These are phyloP conservation scores for Phoenicopterus ruber DNA, from an alignment of 2,113 vertebrate genomes.

Conservation along the genomic window DNA sequence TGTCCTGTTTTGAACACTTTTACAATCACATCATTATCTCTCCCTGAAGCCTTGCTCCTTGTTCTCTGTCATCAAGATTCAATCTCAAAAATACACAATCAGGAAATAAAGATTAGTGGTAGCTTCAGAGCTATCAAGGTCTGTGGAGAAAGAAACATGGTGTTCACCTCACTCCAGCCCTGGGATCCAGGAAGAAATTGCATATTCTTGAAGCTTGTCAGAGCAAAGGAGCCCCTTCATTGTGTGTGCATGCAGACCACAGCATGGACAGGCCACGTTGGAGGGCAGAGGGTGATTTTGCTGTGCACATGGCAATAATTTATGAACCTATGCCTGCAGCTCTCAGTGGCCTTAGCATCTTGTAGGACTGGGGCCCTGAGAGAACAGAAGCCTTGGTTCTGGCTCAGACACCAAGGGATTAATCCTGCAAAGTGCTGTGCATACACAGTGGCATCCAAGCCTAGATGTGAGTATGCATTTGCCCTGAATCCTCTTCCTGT, in stretches of 20 bases:
- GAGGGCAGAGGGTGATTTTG: not conserved
- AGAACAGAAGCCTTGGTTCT: not conserved
- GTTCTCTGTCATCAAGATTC: not conserved
- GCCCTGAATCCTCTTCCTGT: not conserved
- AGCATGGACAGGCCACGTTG: accelerated
- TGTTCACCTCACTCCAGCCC: not conserved
- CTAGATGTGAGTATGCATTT: not conserved
- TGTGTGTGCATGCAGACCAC: not conserved
- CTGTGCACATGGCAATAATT: not conserved
- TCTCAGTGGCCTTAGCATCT: not conserved
- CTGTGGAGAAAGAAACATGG: not conserved
- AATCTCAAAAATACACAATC: not conserved
- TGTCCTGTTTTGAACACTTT: not conserved
- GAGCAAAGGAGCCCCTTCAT: not conserved
- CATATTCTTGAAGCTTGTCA: not conserved
- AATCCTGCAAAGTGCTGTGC: not conserved
- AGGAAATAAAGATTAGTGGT: not conserved
- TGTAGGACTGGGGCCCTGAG: not conserved
- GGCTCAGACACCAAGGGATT: not conserved
- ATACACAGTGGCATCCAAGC: not conserved
- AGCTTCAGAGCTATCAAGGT: not conserved
- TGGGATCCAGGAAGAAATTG: not conserved
- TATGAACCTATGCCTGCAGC: not conserved
- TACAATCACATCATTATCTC: not conserved
- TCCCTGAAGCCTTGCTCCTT: not conserved